These are phyloP conservation scores for Rhea pennata DNA, from an alignment of 2,113 vertebrate species.

Conservation along the genomic window DNA sequence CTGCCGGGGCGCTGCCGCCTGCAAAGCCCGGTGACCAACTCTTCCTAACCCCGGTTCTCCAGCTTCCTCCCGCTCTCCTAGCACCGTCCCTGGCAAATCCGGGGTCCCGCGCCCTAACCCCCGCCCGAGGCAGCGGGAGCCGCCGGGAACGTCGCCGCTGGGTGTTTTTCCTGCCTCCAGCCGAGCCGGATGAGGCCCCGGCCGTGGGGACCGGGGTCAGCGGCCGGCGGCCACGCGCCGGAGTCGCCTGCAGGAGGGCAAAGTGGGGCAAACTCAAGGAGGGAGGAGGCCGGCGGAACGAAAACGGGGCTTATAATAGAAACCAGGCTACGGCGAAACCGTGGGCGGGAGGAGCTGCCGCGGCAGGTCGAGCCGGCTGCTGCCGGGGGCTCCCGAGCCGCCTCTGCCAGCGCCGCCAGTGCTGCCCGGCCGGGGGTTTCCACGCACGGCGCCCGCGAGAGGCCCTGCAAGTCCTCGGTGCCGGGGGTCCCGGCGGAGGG, in stretches of 20 bases:
- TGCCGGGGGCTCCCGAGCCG: rapidly evolving
- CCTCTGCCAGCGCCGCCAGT: neutral
- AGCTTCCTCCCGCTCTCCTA: neutral
- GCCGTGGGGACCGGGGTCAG: neutral
- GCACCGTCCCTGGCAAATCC: neutral
- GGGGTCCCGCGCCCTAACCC: conserved; percentile 13
- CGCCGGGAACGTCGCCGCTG: neutral
- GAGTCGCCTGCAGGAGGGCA: rapidly evolving
- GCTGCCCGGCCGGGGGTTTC: neutral
- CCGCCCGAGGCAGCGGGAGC: neutral
- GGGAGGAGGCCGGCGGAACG: conserved; percentile 13
- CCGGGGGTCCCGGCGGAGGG: no score
- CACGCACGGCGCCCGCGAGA: no score
- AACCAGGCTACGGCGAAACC: conserved; percentile 45
- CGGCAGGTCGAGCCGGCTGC: neutral
- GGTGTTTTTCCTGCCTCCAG: neutral
- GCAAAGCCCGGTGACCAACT: neutral
- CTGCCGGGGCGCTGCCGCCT: neutral
- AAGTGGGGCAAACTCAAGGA: conserved; percentile 35
- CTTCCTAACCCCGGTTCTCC: neutral
- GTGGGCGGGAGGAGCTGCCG: neutral
- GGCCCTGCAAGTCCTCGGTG: no score
- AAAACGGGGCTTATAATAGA: conserved; percentile 19
- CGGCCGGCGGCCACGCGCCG: rapidly evolving
- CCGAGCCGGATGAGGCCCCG: neutral